A percentile compares a stretch with the other conserved stretches of the same genome.
These are phyloP conservation scores for Hypomecis atomaria DNA, from an alignment of 2,888 invertebrate species.

Conservation along the genomic window DNA sequence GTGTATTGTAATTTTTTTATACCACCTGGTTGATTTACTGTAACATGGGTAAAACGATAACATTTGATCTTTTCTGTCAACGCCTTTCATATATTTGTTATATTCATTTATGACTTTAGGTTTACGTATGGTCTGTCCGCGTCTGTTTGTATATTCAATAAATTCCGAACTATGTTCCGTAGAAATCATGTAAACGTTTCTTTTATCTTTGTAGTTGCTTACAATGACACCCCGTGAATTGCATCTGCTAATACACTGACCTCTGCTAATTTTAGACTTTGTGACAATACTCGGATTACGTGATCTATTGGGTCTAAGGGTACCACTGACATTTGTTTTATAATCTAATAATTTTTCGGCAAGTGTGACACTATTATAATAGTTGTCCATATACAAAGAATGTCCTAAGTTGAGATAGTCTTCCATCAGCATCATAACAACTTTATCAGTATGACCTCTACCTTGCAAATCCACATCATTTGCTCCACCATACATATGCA, in stretches of 20 bases:
- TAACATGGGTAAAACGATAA: slow-evolving; percentile 42
- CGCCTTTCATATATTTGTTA: slow-evolving; percentile 41
- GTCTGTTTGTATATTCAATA: neutral
- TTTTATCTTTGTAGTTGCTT: slow-evolving; percentile 11
- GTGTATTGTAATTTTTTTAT: slow-evolving; percentile 28
- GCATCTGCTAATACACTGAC: neutral
- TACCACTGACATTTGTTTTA: slow-evolving; percentile 27
- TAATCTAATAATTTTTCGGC: slow-evolving; percentile 28
- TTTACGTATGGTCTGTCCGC: slow-evolving; percentile 21
- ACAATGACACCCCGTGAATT: slow-evolving; percentile 12
- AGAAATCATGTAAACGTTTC: slow-evolving; percentile 9
- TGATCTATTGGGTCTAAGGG: neutral
- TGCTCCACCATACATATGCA: slow-evolving; percentile 22
- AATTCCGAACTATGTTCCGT: neutral
- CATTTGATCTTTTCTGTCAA: slow-evolving; percentile 45
- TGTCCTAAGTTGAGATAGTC: slow-evolving; percentile 33
- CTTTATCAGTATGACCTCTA: slow-evolving; percentile 35
- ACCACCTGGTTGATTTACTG: slow-evolving; percentile 36
- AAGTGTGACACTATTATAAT: slow-evolving; percentile 31
- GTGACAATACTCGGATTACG: neutral
- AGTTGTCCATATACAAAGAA: slow-evolving; percentile 35
- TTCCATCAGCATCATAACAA: slow-evolving; percentile 32
- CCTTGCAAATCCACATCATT: slow-evolving; percentile 23
- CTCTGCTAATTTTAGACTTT: neutral
- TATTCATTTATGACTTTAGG: slow-evolving; percentile 38